Evolutionary conservation across 2,888 invertebrate species (phyloP), one percentile per base, ranked within the genome.

Genomic region (Ctenicera cuprea): DNA sequence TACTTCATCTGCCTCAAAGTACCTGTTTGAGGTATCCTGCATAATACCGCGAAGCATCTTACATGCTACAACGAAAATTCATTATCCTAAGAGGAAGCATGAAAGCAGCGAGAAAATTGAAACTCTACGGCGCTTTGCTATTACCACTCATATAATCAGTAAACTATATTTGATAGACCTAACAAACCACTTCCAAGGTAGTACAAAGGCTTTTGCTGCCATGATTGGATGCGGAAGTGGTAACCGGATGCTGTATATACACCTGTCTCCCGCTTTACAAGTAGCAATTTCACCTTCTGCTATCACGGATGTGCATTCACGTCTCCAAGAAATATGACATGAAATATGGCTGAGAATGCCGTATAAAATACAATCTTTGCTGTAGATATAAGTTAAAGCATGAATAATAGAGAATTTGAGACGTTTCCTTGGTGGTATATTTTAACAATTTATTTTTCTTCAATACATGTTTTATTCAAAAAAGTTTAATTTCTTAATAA

Each of bases 251-350:
- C 14, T 14, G 26, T n/a, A 7, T 30, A 26, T 33, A 54, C 26
- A n/a, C 54, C 1, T 12, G 7, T 50, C 16, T 52, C 8, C 54
- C 1, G 54, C 30, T 54, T 54, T 14, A 54, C 30, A 54, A 54
- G 54, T 54, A 54, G 54, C 54, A 54, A 54, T 54, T 54, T 30
- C 30, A 54, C 54, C 54, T 54, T 26, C 14, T 54, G 30, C 54
- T 54, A 54, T 54, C 54, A 54, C 54, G 54, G 54, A 54, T 54
- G 54, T 54, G 54, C 54, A 54, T 54, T 54, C 54, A 54, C 30
- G 30, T 54, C 54, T 8, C 14, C 54, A 33, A 33, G 30, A 14
- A 33, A 33, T 14, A 16, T 54, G 54, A 54, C 54, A 54, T 54
- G 54, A 54, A 54, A 54, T 54, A 54, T 22, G 30, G 8, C 14